Evolutionary conservation across 2,888 invertebrate genomes (phyloP).

Genomic region (Philereme vetulata): DNA sequence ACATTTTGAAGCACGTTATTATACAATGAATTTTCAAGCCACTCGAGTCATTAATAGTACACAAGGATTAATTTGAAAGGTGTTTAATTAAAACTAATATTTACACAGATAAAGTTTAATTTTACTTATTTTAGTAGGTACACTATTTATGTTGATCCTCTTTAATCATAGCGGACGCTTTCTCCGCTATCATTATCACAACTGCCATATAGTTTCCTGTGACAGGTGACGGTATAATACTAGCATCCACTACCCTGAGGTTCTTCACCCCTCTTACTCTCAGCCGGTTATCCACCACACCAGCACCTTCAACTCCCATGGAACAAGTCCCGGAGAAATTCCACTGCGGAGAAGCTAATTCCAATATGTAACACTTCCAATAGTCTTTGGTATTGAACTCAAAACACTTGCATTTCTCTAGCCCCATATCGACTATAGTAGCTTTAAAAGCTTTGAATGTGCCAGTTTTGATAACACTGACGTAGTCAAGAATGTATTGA

Average conservation of each 20-base stretch:
- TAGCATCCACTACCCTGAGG: constrained; percentile 54
- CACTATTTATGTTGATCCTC: constrained; percentile 34
- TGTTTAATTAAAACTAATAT: too few relatives aligned
- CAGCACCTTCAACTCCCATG: constrained; percentile 49
- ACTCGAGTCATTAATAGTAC: too few relatives aligned
- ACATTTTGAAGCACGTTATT: too few relatives aligned
- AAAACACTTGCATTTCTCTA: constrained; percentile 41
- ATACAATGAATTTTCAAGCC: too few relatives aligned
- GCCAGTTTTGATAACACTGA: constrained; percentile 42
- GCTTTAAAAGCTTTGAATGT: constrained; percentile 43
- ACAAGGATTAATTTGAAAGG: too few relatives aligned
- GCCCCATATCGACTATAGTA: constrained; percentile 35
- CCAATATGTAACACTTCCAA: constrained; percentile 49
- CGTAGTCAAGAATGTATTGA: constrained; percentile 40
- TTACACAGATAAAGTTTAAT: too few relatives aligned
- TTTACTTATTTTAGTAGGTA: too few relatives aligned
- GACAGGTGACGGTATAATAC: constrained; percentile 84
- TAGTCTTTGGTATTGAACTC: constrained; percentile 43
- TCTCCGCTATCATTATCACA: constrained; percentile 85
- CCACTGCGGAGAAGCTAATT: constrained; percentile 85
- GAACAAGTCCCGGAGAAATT: constrained; percentile 53
- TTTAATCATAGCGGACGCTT: constrained; percentile 84
- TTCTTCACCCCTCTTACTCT: constrained; percentile 79
- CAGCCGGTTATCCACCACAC: constrained; percentile 50
- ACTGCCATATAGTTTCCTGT: constrained; percentile 85